Evolutionary conservation across 2,797 vertebrate genomes (phyloP), one percentile per base, ranked within the genome.

Genomic region (Pangasius larnaudii): DNA sequence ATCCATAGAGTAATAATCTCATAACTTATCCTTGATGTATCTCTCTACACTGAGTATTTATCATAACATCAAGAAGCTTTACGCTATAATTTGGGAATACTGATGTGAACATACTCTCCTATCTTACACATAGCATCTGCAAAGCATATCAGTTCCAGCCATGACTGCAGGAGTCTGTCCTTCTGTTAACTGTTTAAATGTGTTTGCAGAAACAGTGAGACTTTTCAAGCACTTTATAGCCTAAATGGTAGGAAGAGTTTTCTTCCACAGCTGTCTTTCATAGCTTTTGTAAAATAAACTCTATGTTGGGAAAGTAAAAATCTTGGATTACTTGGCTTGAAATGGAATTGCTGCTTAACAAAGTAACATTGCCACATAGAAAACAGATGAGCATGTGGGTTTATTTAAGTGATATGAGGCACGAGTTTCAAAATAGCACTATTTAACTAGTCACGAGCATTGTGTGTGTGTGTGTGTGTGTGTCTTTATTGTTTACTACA

Each of bases 21-120:
- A 83, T 82, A 82, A 65, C 51, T 84, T 67, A 51, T 84, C 81
- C n/a, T 14, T 30, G 18, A 69, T 33, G 59, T 51, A 67, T 84
- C n/a, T 46, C 63, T 51, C 27, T 84, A 51, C 81, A 61, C 58
- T 27, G 56, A 18, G 36, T 2, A 33, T 67, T 67, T 84, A 51
- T 51, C 63, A 84, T 67, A 51, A 67, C 46, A 53, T 67, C 61
- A 69, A 46, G 27, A 83, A 83, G 80, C 59, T 65, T 65, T 65
- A 61, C n/a, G 79, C 79, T 65, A 49, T 83, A 30, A 65, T 49
- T 67, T 67, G 61, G 1, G 42, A n/a, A 83, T 49, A 30, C 33
- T 33, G n/a, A 71, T 53, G 19, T 53, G 82, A 84, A 84, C 59
- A 83, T 36, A 36, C n/a, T 63, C 6, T 27, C 2, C 5, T 61